A percentile compares a stretch with the other conserved stretches of the same genome.
Evolutionary conservation across 2,113 vertebrate species (phyloP).

Genomic region (Poeciliopsis occidentalis): DNA sequence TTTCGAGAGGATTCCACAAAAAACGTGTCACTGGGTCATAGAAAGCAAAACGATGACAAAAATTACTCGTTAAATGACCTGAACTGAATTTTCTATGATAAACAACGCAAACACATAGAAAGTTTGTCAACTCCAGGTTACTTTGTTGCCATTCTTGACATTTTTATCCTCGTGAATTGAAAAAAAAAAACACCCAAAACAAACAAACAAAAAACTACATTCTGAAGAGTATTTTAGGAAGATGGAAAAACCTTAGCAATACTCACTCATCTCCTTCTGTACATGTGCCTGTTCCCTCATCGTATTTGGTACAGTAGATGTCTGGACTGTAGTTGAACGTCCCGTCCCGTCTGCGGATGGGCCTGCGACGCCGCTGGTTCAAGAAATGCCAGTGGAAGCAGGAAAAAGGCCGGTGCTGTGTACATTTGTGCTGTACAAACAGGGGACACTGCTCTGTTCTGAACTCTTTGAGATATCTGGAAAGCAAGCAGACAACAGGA

Average conservation of each 20-base stretch:
- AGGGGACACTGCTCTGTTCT: constrained; percentile 97
- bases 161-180: background rate
- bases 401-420: constrained; percentile 95
- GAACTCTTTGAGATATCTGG: constrained; percentile 97
- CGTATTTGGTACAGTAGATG: constrained; percentile 97
- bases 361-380: constrained; percentile 95
- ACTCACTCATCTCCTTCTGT: constrained; percentile 98
- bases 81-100: no score
- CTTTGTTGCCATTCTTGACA: no score
- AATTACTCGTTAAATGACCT: background rate
- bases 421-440: constrained; percentile 98
- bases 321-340: constrained; percentile 99
- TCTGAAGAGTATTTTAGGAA: background rate
- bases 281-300: constrained; percentile 94
- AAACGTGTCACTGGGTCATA: background rate
- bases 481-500: background rate
- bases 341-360: constrained; percentile 92
- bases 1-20: background rate
- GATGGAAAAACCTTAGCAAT: background rate
- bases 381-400: constrained; percentile 99
- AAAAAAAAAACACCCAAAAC: background rate
- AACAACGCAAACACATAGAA: no score
- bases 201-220: background rate
- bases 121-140: background rate
- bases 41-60: background rate